A percentile compares a stretch with the other conserved stretches of the same genome.
phyloP scores from a whole-genome alignment of 2,113 vertebrate genomes.

The Tetraodon nigroviridis region DNA sequence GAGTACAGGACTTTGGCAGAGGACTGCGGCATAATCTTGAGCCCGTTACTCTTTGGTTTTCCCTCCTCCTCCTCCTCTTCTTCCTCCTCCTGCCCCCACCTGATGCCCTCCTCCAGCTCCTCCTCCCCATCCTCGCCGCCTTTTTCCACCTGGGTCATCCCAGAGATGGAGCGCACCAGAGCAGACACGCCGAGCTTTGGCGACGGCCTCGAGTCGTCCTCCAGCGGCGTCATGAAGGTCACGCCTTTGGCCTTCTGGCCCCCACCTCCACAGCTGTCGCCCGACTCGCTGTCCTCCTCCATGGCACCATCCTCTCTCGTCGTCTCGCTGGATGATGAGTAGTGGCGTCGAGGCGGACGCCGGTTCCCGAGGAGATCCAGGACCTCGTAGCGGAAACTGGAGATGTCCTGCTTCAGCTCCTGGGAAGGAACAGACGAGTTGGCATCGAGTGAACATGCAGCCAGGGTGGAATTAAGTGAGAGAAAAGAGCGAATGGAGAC shows the following conservation, averaged over 20 bases:
- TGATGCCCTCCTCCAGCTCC: constrained; percentile 35
- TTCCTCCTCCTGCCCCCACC: constrained; percentile 57
- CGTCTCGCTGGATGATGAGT: constrained; percentile 87
- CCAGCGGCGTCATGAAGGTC: constrained; percentile 60
- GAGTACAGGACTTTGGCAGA: constrained; percentile 63
- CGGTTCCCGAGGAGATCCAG: constrained; percentile 92
- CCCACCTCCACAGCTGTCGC: constrained; percentile 54
- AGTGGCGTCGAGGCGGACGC: constrained; percentile 85
- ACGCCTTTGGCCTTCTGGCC: constrained; percentile 58
- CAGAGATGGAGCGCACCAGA: constrained; percentile 85
- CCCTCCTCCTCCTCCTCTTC: constrained; percentile 68
- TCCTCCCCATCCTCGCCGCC: constrained; percentile 14
- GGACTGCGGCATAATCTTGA: constrained; percentile 71
- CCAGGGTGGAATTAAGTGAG: neutral
- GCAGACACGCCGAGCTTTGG: constrained; percentile 79
- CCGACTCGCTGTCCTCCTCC: constrained; percentile 73
- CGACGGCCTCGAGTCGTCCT: constrained; percentile 73
- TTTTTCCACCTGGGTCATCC: constrained; percentile 55
- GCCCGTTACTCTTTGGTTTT: constrained; percentile 88
- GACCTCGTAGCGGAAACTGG: constrained; percentile 97
- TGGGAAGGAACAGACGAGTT: constrained; percentile 45
- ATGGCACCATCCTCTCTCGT: constrained; percentile 77
- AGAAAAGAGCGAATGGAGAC: neutral
- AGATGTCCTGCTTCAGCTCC: constrained; percentile 98
- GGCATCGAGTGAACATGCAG: no score